phyloP scores from a whole-genome alignment of 2,888 invertebrate species.

The Rhingia rostrata region DNA sequence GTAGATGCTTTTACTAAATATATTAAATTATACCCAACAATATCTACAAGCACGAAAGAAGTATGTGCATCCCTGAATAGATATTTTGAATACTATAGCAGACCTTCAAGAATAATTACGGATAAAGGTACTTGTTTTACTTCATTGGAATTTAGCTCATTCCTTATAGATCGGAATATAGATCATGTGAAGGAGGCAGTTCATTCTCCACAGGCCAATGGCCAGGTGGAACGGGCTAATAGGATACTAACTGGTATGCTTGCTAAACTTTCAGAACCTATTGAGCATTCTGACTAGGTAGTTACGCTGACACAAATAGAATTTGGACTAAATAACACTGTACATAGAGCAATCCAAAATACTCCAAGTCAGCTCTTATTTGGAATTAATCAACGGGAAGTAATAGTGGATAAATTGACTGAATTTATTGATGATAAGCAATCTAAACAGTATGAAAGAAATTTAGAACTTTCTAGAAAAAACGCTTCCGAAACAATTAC shows the following conservation, averaged over 20 bases:
- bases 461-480: background rate
- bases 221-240: slow-evolving; percentile 69
- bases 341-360: slow-evolving; percentile 1
- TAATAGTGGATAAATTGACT: background rate
- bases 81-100: background rate
- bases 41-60: too few species aligned
- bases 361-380: background rate
- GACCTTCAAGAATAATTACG: background rate
- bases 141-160: slow-evolving; percentile 76
- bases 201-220: slow-evolving; percentile 77
- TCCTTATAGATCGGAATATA: slow-evolving; percentile 76
- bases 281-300: slow-evolving; percentile 38
- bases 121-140: slow-evolving; percentile 3
- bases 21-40: too few species aligned
- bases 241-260: slow-evolving; percentile 39
- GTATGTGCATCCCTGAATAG: too few species aligned
- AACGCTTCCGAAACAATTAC: background rate
- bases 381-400: background rate
- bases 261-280: slow-evolving; percentile 33
- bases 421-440: slow-evolving; percentile 2
- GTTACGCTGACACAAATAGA: slow-evolving; percentile 49
- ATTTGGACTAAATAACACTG: slow-evolving; percentile 75
- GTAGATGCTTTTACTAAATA: too few species aligned
- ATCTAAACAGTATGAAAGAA: background rate
- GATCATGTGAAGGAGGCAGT: slow-evolving; percentile 76